Percentiles rank a stretch among this genome's conserved stretches.
These are phyloP conservation scores for Hoplodrina ambigua DNA, from an alignment of 2,888 invertebrate genomes.

Conservation along the genomic window DNA sequence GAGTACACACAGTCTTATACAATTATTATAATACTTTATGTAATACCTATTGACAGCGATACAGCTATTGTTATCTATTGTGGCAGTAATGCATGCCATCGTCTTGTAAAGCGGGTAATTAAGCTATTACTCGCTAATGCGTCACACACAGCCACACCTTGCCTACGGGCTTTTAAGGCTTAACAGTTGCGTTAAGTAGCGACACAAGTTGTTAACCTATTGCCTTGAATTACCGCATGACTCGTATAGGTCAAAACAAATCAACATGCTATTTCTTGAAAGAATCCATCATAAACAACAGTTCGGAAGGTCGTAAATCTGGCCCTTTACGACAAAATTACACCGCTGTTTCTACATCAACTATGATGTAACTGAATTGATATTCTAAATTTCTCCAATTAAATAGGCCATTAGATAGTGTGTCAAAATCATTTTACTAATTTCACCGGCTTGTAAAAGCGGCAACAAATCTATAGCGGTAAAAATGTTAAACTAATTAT, in stretches of 20 bases:
- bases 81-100: slow-evolving; percentile 18
- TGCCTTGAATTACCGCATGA: slow-evolving; percentile 17
- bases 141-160: slow-evolving; percentile 6
- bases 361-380: slow-evolving; percentile 51
- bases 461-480: neutral
- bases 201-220: slow-evolving; percentile 37
- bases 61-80: slow-evolving; percentile 22
- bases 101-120: slow-evolving; percentile 18
- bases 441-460: slow-evolving; percentile 33
- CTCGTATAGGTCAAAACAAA: slow-evolving; percentile 27
- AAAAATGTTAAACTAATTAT: slow-evolving; percentile 20
- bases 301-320: slow-evolving; percentile 43
- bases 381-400: slow-evolving; percentile 36
- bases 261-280: slow-evolving; percentile 28
- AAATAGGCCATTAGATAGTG: slow-evolving; percentile 18
- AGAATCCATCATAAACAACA: slow-evolving; percentile 37
- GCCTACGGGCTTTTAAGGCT: slow-evolving; percentile 1
- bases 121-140: slow-evolving; percentile 25
- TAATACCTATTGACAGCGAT: slow-evolving; percentile 22
- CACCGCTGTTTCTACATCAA: slow-evolving; percentile 20
- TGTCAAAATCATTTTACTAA: slow-evolving; percentile 36
- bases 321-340: slow-evolving; percentile 52
- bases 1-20: slow-evolving; percentile 28
- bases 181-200: slow-evolving; percentile 28
- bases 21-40: slow-evolving; percentile 45